phyloP scores from a whole-genome alignment of 2,888 invertebrate genomes.

The Creontiades dilutus region DNA sequence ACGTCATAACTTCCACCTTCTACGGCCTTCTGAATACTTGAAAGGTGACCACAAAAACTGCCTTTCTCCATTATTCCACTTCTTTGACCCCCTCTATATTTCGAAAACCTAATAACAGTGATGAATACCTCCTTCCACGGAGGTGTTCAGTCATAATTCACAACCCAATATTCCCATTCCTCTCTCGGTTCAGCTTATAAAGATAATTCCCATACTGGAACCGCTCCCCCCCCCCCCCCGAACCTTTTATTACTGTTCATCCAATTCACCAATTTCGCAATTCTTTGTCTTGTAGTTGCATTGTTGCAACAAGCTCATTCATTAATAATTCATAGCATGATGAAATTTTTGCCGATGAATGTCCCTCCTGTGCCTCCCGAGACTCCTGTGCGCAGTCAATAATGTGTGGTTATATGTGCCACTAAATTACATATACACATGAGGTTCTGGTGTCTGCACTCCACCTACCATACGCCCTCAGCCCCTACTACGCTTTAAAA shows the following conservation, averaged over 20 bases:
- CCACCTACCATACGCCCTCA: too few relatives aligned
- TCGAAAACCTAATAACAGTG: constrained; percentile 35
- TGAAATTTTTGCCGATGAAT: too few relatives aligned
- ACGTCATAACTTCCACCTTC: constrained; percentile 15
- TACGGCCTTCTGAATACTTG: constrained; percentile 34
- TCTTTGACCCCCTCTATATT: background rate
- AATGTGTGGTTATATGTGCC: too few relatives aligned
- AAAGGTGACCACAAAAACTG: constrained; percentile 32
- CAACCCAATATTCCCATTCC: background rate
- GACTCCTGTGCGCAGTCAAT: too few relatives aligned
- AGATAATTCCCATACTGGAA: background rate
- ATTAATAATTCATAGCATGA: background rate
- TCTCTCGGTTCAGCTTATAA: background rate
- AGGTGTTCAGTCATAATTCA: background rate
- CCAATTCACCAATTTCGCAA: background rate
- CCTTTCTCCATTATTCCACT: constrained; percentile 17
- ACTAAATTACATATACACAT: too few relatives aligned
- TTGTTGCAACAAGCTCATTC: background rate
- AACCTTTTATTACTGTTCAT: background rate
- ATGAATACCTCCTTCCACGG: background rate
- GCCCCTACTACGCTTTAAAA: too few relatives aligned
- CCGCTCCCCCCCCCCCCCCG: background rate
- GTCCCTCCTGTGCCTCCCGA: too few relatives aligned
- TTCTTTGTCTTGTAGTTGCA: background rate
- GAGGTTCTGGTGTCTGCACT: too few relatives aligned